These are phyloP conservation scores for Lasius fuliginosus DNA, from an alignment of 2,888 invertebrate species.

Conservation along the genomic window DNA sequence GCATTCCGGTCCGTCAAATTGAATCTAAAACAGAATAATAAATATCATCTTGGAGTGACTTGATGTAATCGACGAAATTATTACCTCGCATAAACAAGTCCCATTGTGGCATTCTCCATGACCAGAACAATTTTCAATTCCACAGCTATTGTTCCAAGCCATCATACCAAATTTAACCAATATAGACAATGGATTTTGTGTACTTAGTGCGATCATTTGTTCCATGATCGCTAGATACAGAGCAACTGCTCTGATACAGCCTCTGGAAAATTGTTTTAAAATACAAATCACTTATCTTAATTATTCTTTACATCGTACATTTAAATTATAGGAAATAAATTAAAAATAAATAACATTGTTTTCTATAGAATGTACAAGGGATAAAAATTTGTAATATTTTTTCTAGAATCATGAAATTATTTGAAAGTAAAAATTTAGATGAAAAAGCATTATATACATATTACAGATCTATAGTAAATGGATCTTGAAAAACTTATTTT, in stretches of 20 bases:
- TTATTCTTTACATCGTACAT: not conserved
- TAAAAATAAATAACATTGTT: not conserved
- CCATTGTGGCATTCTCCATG: constrained; percentile 97
- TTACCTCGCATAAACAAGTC: constrained; percentile 96
- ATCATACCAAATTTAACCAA: constrained; percentile 85
- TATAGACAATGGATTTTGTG: constrained; percentile 85
- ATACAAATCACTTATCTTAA: constrained; percentile 18
- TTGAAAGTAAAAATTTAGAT: not conserved
- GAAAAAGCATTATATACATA: not conserved
- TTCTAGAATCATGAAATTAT: not conserved
- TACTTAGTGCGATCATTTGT: constrained; percentile 84
- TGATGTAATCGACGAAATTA: not conserved
- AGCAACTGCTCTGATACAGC: constrained; percentile 80
- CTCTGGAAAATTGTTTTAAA: constrained; percentile 65
- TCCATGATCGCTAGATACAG: constrained; percentile 82
- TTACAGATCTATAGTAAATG: not conserved
- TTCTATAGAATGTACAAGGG: not conserved
- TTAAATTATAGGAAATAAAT: not conserved
- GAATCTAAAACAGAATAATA: constrained; percentile 86
- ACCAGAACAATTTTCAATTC: constrained; percentile 94
- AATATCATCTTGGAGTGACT: not conserved
- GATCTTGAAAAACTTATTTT: not conserved
- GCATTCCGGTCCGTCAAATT: constrained; percentile 94
- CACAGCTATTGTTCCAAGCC: constrained; percentile 87
- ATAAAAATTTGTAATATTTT: not conserved